These are phyloP conservation scores for Stictonetta naevosa DNA, from an alignment of 2,113 vertebrate genomes.

Conservation along the genomic window DNA sequence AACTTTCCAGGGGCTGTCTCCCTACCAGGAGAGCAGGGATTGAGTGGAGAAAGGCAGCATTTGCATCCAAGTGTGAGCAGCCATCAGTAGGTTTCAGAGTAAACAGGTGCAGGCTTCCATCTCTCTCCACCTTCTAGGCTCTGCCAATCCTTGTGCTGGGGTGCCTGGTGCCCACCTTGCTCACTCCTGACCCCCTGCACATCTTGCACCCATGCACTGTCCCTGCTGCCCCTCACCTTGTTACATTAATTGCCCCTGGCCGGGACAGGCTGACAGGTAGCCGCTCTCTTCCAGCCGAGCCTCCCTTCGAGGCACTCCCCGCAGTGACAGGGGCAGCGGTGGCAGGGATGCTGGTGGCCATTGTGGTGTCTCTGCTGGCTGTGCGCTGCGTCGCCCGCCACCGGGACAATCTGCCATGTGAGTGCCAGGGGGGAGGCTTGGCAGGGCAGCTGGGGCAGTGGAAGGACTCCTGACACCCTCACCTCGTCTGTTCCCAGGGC, in stretches of 20 bases:
- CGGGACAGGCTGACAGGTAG: rapidly evolving
- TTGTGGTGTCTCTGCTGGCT: background rate
- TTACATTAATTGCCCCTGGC: background rate
- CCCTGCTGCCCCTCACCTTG: background rate
- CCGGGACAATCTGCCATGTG: background rate
- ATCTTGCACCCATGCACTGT: rapidly evolving
- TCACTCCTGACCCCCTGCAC: background rate
- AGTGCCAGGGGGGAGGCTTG: background rate
- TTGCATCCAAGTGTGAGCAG: rapidly evolving
- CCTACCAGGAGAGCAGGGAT: background rate
- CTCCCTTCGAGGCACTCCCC: conserved; percentile 19
- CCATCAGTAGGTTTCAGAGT: background rate
- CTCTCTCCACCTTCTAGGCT: background rate
- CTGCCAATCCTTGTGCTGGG: background rate
- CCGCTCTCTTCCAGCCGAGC: conserved; percentile 34
- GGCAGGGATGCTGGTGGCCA: conserved; percentile 47
- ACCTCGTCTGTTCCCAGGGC: background rate
- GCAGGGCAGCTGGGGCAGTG: rapidly evolving
- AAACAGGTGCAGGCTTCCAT: background rate
- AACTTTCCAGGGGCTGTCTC: background rate
- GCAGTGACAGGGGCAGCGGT: conserved; percentile 3
- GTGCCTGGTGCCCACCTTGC: background rate
- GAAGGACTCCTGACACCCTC: rapidly evolving
- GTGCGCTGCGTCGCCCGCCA: background rate
- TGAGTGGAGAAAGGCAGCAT: background rate